Evolutionary conservation across 1,140 invertebrate species (phyloP).

Genomic region (Agraylea sexmaculata): DNA sequence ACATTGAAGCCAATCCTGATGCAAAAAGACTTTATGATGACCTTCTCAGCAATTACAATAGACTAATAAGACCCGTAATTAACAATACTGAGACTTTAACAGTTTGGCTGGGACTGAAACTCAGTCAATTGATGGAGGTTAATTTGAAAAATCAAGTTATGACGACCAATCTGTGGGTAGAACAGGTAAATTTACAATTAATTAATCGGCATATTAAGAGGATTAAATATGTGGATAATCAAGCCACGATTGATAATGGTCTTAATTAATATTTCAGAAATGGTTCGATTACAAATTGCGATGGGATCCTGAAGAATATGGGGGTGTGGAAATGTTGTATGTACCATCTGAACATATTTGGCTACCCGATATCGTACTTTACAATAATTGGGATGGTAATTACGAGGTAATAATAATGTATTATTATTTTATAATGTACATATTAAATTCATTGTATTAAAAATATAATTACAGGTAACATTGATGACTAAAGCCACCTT

Average conservation of each 20-base stretch:
- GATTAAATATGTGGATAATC: constrained; percentile 1
- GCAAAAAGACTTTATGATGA: constrained; percentile 87
- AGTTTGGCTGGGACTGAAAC: constrained; percentile 80
- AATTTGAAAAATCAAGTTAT: constrained; percentile 90
- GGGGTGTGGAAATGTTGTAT: constrained; percentile 83
- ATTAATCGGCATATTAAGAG: not conserved
- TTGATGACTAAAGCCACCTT: constrained; percentile 93
- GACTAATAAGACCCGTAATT: constrained; percentile 86
- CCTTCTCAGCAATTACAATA: constrained; percentile 89
- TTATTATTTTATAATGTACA: not conserved
- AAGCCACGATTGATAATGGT: constrained; percentile 1
- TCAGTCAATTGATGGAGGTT: constrained; percentile 94
- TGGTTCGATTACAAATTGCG: constrained; percentile 89
- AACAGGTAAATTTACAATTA: constrained; percentile 51
- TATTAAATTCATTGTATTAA: not conserved
- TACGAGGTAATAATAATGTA: constrained; percentile 58
- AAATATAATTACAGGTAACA: constrained; percentile 51
- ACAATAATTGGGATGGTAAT: constrained; percentile 91
- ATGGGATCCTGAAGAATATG: constrained; percentile 90
- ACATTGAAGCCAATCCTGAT: constrained; percentile 70
- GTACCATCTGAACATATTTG: constrained; percentile 89
- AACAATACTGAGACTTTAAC: constrained; percentile 91
- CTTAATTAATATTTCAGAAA: constrained; percentile 50
- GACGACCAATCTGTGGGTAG: constrained; percentile 92
- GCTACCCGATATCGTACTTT: constrained; percentile 81